A percentile compares a stretch with the other conserved stretches of the same genome.
Conservation (phyloP, 2,113 vertebrate species). For the Callocephalon fimbriatum region DNA sequence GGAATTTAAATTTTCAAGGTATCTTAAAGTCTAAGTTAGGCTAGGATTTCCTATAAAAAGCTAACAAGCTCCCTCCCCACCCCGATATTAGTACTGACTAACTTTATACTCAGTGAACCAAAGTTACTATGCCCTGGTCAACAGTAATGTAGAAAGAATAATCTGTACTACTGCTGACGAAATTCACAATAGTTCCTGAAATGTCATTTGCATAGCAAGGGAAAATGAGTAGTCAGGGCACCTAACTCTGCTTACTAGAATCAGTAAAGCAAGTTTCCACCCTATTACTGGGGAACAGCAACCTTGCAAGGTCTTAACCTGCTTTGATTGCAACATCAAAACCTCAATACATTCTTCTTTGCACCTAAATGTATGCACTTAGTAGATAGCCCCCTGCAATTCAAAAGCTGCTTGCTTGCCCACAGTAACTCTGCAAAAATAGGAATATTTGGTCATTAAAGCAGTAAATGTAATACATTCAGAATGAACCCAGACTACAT, state of each 20-base stretch:
- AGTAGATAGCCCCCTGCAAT: not conserved
- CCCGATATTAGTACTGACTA: not conserved
- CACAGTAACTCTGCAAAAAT: not conserved
- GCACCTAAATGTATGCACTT: accelerated
- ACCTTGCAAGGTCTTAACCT: not conserved
- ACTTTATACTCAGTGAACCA: not conserved
- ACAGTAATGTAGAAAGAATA: not conserved
- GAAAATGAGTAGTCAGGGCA: not conserved
- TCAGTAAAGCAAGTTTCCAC: not conserved
- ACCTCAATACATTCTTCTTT: not conserved
- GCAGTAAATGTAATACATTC: not conserved
- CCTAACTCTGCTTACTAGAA: not conserved
- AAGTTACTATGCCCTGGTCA: not conserved
- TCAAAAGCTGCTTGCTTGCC: not conserved
- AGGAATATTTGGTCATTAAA: not conserved
- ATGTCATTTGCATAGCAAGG: not conserved
- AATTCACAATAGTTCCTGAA: not conserved
- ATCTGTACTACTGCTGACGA: not conserved
- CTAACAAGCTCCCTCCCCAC: not conserved
- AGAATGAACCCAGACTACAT: not conserved
- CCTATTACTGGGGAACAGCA: not conserved
- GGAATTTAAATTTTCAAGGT: not conserved
- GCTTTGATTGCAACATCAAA: not conserved
- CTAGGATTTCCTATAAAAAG: not conserved
- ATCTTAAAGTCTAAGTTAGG: not conserved